Percentiles rank a stretch among this genome's conserved stretches.
Evolutionary conservation across 2,888 invertebrate species (phyloP).

Genomic region (Heliconius ismenius): DNA sequence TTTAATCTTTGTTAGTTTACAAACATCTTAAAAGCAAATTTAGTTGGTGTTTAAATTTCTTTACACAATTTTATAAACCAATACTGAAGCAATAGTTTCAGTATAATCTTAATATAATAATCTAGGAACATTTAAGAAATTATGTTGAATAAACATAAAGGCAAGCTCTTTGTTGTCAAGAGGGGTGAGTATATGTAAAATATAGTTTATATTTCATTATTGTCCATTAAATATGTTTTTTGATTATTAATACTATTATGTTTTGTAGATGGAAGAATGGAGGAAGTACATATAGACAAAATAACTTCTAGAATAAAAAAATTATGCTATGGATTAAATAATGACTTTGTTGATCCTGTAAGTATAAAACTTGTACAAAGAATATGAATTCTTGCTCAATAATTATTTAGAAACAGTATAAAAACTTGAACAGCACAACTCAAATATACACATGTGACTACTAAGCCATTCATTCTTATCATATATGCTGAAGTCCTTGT

Average conservation of each 20-base stretch:
- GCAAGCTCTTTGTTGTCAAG: slow-evolving; percentile 75
- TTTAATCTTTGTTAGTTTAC: background rate
- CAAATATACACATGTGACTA: no score
- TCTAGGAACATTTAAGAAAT: slow-evolving; percentile 9
- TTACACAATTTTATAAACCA: background rate
- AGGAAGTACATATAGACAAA: slow-evolving; percentile 97
- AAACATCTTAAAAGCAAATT: background rate
- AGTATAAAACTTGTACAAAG: slow-evolving; percentile 59
- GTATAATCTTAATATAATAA: background rate
- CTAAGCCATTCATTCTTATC: no score
- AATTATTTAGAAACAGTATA: no score
- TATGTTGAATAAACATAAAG: slow-evolving; percentile 69
- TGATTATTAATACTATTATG: background rate
- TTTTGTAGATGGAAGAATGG: slow-evolving; percentile 90
- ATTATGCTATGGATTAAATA: slow-evolving; percentile 96
- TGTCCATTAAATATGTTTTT: background rate
- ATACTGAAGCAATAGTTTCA: background rate
- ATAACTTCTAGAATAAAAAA: slow-evolving; percentile 98
- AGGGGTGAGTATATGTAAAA: slow-evolving; percentile 64
- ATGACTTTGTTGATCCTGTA: slow-evolving; percentile 98
- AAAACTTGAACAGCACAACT: no score
- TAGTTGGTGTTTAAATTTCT: background rate
- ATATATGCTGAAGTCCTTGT: no score
- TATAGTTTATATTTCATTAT: background rate
- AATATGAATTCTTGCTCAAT: no score